Evolutionary conservation across 1,140 invertebrate species (phyloP).

Genomic region (Drosophila quadrilineata): DNA sequence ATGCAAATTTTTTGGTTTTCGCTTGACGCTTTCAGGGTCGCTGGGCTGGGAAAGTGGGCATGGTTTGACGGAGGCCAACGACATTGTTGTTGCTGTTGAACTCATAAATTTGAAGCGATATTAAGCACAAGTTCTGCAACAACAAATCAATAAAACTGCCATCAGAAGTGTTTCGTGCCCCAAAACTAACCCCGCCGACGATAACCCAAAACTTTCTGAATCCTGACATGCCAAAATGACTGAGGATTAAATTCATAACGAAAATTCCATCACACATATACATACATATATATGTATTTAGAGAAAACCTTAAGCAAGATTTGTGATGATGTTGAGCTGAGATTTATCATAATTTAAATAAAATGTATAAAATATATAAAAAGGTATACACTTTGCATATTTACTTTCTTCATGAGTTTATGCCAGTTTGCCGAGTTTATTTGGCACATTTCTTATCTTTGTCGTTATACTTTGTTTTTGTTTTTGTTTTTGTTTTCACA

Average conservation of each 20-base stretch:
- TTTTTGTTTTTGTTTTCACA: not conserved
- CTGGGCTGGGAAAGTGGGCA: conserved; percentile 51
- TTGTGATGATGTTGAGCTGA: not conserved
- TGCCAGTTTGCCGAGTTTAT: not conserved
- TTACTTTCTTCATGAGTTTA: not conserved
- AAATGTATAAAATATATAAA: not conserved
- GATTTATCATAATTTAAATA: no score
- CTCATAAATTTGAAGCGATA: conserved; percentile 55
- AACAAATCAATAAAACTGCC: conserved; percentile 72
- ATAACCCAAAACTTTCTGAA: conserved; percentile 11
- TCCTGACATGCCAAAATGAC: conserved; percentile 20
- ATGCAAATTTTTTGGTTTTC: conserved; percentile 78
- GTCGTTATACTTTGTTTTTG: not conserved
- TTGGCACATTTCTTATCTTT: conserved; percentile 4
- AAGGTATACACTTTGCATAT: conserved; percentile 1
- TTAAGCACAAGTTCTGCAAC: conserved; percentile 53
- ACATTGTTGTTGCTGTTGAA: conserved; percentile 23
- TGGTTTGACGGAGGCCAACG: no score
- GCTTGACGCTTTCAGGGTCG: conserved; percentile 58
- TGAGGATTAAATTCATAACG: conserved; percentile 16
- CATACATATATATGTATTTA: no score
- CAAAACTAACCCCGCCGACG: conserved; percentile 45
- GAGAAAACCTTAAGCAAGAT: not conserved
- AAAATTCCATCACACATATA: no score
- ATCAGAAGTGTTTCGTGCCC: conserved; percentile 42